These are phyloP conservation scores for Lasioglossum zephyrum DNA, from an alignment of 2,888 invertebrate species.

Conservation along the genomic window DNA sequence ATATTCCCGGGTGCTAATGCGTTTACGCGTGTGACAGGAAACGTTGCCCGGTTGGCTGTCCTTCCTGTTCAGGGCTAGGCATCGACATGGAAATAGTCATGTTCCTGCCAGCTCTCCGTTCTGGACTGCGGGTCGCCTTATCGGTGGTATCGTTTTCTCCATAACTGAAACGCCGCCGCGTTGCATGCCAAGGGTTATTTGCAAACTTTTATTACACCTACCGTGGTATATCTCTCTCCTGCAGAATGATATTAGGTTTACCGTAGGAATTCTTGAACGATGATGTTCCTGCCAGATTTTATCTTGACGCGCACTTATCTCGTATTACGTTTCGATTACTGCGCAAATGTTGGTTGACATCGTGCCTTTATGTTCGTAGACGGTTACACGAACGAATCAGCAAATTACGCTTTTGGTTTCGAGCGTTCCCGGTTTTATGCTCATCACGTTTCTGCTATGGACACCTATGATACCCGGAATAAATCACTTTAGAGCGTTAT, in stretches of 20 bases:
- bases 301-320: neutral
- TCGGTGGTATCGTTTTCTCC: slow-evolving; percentile 55
- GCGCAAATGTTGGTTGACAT: neutral
- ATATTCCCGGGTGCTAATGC: slow-evolving; percentile 40
- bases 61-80: slow-evolving; percentile 41
- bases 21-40: slow-evolving; percentile 47
- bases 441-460: neutral
- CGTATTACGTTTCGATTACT: slow-evolving; percentile 8
- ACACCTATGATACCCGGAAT: neutral
- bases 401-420: neutral
- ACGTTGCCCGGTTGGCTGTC: slow-evolving; percentile 54
- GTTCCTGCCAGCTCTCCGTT: slow-evolving; percentile 42
- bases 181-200: slow-evolving; percentile 10
- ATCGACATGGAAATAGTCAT: slow-evolving; percentile 28
- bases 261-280: slow-evolving; percentile 9
- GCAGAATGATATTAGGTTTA: slow-evolving; percentile 13
- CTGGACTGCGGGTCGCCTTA: neutral
- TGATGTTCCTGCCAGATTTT: slow-evolving; percentile 9
- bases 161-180: slow-evolving; percentile 52
- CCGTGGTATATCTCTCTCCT: slow-evolving; percentile 2
- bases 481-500: neutral
- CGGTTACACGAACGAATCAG: neutral
- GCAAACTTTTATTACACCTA: slow-evolving; percentile 35
- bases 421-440: neutral
- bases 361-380: neutral